Base-by-base conservation (phyloP, 2,113 vertebrate species). In the Nannobrachium achirus region DNA sequence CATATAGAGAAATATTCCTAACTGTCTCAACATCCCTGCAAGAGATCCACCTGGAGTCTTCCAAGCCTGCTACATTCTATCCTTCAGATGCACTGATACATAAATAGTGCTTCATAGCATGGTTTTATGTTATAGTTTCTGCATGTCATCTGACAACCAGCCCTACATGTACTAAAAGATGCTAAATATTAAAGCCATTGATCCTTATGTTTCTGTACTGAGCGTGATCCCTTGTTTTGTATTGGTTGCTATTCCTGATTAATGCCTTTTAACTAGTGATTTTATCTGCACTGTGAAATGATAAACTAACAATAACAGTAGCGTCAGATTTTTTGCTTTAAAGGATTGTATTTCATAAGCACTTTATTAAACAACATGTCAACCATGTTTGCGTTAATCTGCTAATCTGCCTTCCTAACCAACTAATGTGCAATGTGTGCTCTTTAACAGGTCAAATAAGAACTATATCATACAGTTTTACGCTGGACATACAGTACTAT, bases 231-330 rank as follows among this genome's bases (percentile, higher is more conserved):
- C 13, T 20, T 75, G n/a, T 63, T 73, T 73, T 75, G n/a, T 63
- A 71, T 73, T 9, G 59, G 64, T 44, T 73, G 49, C 10, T 49
- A 63, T 84, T 59, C 63, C 52, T 82, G 72, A 71, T 75, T 81
- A 56, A 79, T 69, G 66, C 66, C 77, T 82, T 66, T 33, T 78
- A 73, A 78, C 71, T 74, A 61, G 78, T 85, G 73, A 50, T 75
- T 57, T 75, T 79, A 76, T 63, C 62, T 66, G 18, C 87, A 91
- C 86, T 89, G 87, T 90, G 84, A 85, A 55, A 59, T 63, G 68
- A 77, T 71, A 49, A 78, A 57, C 42, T 76, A 33, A 65, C 25
- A 7, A 74, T 64, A 40, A 58, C 56, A 40, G 38, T n/a, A 58
- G 16, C 14, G 8, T 56, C 7, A 41, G 56, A n/a, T n/a, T n/a